These are phyloP conservation scores for Dendrocopos noguchii DNA, from an alignment of 2,113 vertebrate species.

Conservation along the genomic window DNA sequence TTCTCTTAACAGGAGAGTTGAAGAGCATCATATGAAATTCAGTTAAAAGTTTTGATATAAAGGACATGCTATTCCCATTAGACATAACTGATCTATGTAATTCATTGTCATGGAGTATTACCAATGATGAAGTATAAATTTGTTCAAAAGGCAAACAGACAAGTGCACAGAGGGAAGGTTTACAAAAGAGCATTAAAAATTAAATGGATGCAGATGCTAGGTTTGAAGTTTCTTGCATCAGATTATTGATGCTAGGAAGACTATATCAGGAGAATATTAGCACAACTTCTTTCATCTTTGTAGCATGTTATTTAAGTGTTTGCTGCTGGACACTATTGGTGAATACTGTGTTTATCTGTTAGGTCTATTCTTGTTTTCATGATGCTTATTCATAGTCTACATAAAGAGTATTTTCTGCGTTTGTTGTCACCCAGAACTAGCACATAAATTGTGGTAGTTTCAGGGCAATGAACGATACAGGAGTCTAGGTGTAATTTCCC, in stretches of 20 bases:
- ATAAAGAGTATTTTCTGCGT: neutral
- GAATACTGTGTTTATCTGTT: neutral
- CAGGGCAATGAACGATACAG: neutral
- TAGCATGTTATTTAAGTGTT: neutral
- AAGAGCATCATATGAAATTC: neutral
- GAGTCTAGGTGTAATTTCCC: neutral
- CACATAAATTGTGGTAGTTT: neutral
- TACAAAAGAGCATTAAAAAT: conserved; percentile 9
- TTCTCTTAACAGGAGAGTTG: neutral
- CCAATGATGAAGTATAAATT: neutral
- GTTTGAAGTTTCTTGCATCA: neutral
- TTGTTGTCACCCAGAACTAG: too few relatives aligned
- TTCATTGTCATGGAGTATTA: neutral
- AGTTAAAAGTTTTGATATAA: neutral
- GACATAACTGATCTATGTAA: neutral
- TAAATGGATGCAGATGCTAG: neutral
- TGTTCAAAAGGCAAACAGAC: conserved; percentile 15
- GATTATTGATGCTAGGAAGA: neutral
- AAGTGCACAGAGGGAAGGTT: neutral
- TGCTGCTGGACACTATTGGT: neutral
- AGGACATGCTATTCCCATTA: neutral
- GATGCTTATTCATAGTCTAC: neutral
- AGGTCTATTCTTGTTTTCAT: neutral
- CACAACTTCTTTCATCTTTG: neutral
- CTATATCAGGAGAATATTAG: neutral